Evolutionary conservation across 2,113 vertebrate species (phyloP).

Genomic region (Chaenocephalus aceratus): DNA sequence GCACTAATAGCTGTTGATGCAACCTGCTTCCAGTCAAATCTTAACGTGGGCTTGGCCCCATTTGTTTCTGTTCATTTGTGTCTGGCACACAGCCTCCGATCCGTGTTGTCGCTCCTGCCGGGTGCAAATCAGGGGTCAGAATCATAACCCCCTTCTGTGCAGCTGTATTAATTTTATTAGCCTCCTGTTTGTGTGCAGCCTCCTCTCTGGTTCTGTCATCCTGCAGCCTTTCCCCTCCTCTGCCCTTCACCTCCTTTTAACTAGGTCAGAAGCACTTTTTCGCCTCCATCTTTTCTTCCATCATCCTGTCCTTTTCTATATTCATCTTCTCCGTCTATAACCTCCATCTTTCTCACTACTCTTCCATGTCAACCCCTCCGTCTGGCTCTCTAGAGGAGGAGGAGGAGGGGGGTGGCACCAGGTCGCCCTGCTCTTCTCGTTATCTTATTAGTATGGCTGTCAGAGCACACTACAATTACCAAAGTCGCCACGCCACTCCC

Average conservation of each 20-base stretch:
- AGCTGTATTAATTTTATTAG: constrained; percentile 27
- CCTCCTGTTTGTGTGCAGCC: constrained; percentile 3
- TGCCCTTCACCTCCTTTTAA: background rate
- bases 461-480: constrained; percentile 59
- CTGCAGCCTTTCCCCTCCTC: background rate
- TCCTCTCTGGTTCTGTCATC: background rate
- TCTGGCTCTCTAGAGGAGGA: constrained; percentile 23
- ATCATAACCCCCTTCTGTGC: constrained; percentile 11
- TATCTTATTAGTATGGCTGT: constrained; percentile 75
- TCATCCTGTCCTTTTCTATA: background rate
- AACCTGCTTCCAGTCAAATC: background rate
- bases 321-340: constrained; percentile 11
- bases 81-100: constrained; percentile 19
- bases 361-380: constrained; percentile 30
- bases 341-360: constrained; percentile 38
- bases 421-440: constrained; percentile 51
- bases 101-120: background rate
- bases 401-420: constrained; percentile 17
- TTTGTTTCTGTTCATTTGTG: constrained; percentile 10
- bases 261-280: background rate
- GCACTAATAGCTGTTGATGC: background rate
- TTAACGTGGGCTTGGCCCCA: background rate
- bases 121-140: constrained; percentile 3
- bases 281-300: background rate
- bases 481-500: constrained; percentile 11